phyloP scores from a whole-genome alignment of 2,888 invertebrate species.

The Fabriciana adippe region DNA sequence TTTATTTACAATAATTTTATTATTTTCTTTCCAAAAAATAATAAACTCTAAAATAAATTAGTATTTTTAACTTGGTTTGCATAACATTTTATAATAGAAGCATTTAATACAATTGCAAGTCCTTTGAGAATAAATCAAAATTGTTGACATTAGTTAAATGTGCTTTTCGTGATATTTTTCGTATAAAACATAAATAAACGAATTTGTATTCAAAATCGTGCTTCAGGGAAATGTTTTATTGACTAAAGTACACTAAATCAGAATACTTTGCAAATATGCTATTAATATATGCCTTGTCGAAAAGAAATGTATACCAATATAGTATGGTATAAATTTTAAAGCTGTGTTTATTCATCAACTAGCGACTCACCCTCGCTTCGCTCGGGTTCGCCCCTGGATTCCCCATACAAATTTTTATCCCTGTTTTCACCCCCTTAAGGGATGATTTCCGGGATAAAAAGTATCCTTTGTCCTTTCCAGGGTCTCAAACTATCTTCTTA shows the following conservation, averaged over 20 bases:
- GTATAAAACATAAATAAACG: slow-evolving; percentile 9
- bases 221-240: slow-evolving; percentile 8
- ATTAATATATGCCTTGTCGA: not conserved
- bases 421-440: too few species aligned
- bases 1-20: too few species aligned
- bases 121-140: not conserved
- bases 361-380: too few species aligned
- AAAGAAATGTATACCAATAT: not conserved
- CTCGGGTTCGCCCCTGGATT: too few species aligned
- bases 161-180: slow-evolving; percentile 12
- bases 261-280: not conserved
- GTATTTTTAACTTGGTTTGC: not conserved
- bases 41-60: too few species aligned
- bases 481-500: too few species aligned
- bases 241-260: slow-evolving; percentile 4
- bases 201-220: slow-evolving; percentile 8
- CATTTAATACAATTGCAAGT: not conserved
- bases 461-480: too few species aligned
- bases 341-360: too few species aligned
- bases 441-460: too few species aligned
- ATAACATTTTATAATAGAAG: not conserved
- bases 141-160: not conserved
- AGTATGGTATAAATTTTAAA: not conserved
- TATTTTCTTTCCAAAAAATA: not conserved
- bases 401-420: too few species aligned